These are phyloP conservation scores for Calycopis cecrops DNA, from an alignment of 1,140 invertebrate species.

Conservation along the genomic window DNA sequence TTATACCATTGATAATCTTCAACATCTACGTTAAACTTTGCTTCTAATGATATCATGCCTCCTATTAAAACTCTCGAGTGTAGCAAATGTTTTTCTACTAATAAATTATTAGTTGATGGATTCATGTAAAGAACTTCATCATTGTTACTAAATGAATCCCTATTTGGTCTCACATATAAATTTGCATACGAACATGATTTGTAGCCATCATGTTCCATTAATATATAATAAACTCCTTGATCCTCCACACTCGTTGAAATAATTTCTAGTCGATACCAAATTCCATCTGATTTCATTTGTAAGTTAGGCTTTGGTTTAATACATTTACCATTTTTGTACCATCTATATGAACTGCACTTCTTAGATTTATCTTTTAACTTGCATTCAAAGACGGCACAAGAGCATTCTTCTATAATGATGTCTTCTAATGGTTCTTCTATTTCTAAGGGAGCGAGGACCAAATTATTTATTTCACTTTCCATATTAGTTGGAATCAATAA, in stretches of 20 bases:
- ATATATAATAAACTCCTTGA: conserved; percentile 28
- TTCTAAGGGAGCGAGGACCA: conserved; percentile 16
- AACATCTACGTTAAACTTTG: conserved; percentile 21
- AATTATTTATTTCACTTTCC: conserved; percentile 20
- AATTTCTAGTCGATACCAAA: conserved; percentile 29
- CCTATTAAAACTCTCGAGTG: conserved; percentile 25
- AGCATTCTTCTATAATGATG: conserved; percentile 26
- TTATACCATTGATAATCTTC: conserved; percentile 31
- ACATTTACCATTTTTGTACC: conserved; percentile 32
- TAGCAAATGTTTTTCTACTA: conserved; percentile 19
- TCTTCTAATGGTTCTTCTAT: conserved; percentile 30
- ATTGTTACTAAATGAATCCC: conserved; percentile 14
- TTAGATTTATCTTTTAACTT: conserved; percentile 21
- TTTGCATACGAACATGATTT: conserved; percentile 27
- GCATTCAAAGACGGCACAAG: conserved; percentile 29
- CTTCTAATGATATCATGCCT: conserved; percentile 29
- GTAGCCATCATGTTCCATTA: conserved; percentile 17
- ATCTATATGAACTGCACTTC: conserved; percentile 19
- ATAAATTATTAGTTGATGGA: conserved; percentile 9
- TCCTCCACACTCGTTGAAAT: conserved; percentile 18
- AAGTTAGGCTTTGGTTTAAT: conserved; percentile 21
- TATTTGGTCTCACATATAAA: conserved; percentile 23
- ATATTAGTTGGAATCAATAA: neutral
- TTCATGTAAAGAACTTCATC: conserved; percentile 24
- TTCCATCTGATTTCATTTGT: conserved; percentile 20